Conservation (phyloP, 2,113 vertebrate species). For the Grammomys dolichurus region DNA sequence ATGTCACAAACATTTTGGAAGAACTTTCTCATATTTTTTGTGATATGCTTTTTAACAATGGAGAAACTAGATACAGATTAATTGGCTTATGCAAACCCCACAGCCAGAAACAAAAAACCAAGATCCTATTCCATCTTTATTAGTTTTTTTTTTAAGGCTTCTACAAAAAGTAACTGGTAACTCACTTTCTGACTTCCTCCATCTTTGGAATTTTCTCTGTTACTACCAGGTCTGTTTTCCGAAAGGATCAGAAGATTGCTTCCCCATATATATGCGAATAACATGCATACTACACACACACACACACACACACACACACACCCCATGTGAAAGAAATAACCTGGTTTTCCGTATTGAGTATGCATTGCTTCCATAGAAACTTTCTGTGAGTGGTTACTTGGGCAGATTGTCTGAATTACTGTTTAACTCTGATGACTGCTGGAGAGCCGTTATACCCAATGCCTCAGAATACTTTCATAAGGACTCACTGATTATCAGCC, state of each 20-base stretch:
- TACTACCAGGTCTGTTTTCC: not conserved
- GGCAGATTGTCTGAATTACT: not conserved
- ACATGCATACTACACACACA: not conserved
- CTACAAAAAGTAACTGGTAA: not conserved
- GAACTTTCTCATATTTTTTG: not conserved
- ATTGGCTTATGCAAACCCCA: not conserved
- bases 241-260: not conserved
- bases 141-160: not conserved
- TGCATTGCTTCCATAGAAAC: not conserved
- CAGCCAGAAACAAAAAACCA: not conserved
- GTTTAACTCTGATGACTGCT: not conserved
- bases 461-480: constrained; percentile 21
- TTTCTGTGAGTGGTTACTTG: constrained; percentile 5
- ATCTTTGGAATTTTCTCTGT: not conserved
- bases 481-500: constrained; percentile 11
- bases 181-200: not conserved
- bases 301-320: not conserved
- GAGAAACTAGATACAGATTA: constrained; percentile 4
- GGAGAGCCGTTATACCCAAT: constrained; percentile 29
- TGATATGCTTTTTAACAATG: constrained; percentile 7
- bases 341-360: constrained; percentile 26
- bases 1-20: not conserved
- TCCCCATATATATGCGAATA: not conserved
- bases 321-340: not conserved
- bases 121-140: not conserved